Evolutionary conservation across 2,888 invertebrate species (phyloP).

Genomic region (Synergus gifuensis): DNA sequence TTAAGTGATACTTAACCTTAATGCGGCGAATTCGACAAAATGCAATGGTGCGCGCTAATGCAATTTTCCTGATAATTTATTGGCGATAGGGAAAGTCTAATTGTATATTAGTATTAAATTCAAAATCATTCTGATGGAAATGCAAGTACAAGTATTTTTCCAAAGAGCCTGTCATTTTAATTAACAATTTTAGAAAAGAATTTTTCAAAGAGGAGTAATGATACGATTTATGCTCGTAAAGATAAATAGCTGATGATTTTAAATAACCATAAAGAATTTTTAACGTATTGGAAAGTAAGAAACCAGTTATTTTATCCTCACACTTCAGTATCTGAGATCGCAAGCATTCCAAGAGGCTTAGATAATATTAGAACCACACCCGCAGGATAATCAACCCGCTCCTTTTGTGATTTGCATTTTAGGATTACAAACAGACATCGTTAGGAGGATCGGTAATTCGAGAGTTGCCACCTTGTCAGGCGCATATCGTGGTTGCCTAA

Average conservation of each 20-base stretch:
- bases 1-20: conserved; percentile 38
- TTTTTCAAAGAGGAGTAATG: neutral
- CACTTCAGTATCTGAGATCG: neutral
- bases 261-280: conserved; percentile 5
- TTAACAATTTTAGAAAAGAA: neutral
- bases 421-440: conserved; percentile 19
- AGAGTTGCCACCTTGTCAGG: conserved; percentile 41
- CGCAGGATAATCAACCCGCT: conserved; percentile 1
- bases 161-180: too few species aligned
- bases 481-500: conserved; percentile 48
- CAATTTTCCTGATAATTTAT: conserved; percentile 9
- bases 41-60: neutral
- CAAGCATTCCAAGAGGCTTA: neutral
- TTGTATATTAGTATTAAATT: too few species aligned
- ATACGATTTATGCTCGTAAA: conserved; percentile 13
- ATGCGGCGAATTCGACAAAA: neutral
- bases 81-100: neutral
- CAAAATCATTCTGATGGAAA: too few species aligned
- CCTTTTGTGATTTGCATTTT: conserved; percentile 12
- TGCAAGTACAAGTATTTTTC: too few species aligned
- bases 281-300: conserved; percentile 1
- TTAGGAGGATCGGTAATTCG: conserved; percentile 23
- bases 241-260: neutral
- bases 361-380: conserved; percentile 24
- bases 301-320: conserved; percentile 18